Evolutionary conservation across 2,797 vertebrate genomes (phyloP).

Genomic region (Pogonophryne albipinna): DNA sequence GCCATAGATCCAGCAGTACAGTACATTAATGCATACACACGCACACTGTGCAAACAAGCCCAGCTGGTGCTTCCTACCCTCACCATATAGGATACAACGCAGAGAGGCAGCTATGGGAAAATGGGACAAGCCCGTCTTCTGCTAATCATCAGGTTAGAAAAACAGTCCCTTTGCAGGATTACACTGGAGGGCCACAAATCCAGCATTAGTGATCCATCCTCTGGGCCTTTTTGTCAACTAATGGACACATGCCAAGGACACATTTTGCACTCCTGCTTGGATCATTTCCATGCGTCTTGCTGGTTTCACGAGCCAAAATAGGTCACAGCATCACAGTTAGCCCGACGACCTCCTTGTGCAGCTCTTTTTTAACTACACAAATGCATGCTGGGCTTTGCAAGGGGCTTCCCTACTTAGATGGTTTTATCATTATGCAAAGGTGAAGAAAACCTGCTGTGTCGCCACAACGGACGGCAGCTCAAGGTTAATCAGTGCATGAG

Average conservation of each 20-base stretch:
- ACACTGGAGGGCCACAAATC: slow-evolving; percentile 67
- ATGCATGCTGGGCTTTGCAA: slow-evolving; percentile 47
- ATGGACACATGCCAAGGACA: slow-evolving; percentile 64
- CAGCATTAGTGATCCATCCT: slow-evolving; percentile 62
- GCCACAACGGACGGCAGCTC: slow-evolving; percentile 39
- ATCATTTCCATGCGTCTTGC: slow-evolving; percentile 24
- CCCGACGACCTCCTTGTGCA: slow-evolving; percentile 29
- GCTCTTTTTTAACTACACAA: slow-evolving; percentile 59
- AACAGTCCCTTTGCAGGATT: slow-evolving; percentile 61
- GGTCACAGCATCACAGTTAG: slow-evolving; percentile 40
- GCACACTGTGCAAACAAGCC: background rate
- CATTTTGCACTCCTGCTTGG: slow-evolving; percentile 44
- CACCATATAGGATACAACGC: background rate
- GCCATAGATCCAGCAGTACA: background rate
- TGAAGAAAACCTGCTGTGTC: slow-evolving; percentile 42
- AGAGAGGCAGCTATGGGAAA: slow-evolving; percentile 9
- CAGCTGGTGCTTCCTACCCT: background rate
- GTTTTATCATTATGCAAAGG: slow-evolving; percentile 62
- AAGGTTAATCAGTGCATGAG: slow-evolving; percentile 70
- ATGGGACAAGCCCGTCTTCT: slow-evolving; percentile 17
- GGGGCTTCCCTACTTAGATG: slow-evolving; percentile 32
- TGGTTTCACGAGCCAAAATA: slow-evolving; percentile 24
- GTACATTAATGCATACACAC: background rate
- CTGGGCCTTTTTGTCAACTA: slow-evolving; percentile 52
- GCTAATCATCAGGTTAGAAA: slow-evolving; percentile 63